Conservation (phyloP, 2,888 invertebrate species). For the Apamea epomidion region DNA sequence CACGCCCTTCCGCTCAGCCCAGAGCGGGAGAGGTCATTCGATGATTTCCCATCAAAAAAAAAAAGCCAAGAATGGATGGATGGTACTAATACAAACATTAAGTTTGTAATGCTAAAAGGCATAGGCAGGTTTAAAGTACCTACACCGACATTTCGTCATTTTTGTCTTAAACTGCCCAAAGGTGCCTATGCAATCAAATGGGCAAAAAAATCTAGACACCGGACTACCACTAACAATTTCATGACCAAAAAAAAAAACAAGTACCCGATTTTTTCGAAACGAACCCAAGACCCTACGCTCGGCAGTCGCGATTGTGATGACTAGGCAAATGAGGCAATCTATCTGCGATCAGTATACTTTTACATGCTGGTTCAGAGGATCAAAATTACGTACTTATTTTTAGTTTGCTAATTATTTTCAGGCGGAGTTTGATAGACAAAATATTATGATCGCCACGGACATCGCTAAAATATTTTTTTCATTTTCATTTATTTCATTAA, state of each 20-base stretch:
- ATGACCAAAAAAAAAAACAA: not conserved
- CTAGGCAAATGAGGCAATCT: not conserved
- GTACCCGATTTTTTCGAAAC: not conserved
- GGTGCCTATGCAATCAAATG: not conserved
- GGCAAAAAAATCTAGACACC: not conserved
- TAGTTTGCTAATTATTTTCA: not conserved
- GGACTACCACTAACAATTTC: not conserved
- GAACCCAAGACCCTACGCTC: not conserved
- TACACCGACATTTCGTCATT: not conserved
- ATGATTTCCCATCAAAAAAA: too few relatives aligned
- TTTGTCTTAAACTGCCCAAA: not conserved
- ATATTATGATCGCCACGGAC: not conserved
- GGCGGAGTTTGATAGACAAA: not conserved
- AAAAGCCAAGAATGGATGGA: too few relatives aligned
- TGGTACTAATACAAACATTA: not conserved
- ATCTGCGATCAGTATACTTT: not conserved
- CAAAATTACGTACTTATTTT: not conserved
- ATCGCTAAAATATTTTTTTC: not conserved
- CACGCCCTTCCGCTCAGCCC: too few relatives aligned
- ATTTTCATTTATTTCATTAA: not conserved
- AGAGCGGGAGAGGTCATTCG: too few relatives aligned
- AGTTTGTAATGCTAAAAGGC: not conserved
- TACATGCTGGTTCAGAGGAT: not conserved
- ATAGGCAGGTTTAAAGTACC: not conserved
- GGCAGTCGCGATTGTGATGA: not conserved